Percentiles rank a stretch among this genome's conserved stretches.
These are phyloP conservation scores for Myrmecophaga tridactyla DNA, from an alignment of 2,113 vertebrate genomes.

Conservation along the genomic window DNA sequence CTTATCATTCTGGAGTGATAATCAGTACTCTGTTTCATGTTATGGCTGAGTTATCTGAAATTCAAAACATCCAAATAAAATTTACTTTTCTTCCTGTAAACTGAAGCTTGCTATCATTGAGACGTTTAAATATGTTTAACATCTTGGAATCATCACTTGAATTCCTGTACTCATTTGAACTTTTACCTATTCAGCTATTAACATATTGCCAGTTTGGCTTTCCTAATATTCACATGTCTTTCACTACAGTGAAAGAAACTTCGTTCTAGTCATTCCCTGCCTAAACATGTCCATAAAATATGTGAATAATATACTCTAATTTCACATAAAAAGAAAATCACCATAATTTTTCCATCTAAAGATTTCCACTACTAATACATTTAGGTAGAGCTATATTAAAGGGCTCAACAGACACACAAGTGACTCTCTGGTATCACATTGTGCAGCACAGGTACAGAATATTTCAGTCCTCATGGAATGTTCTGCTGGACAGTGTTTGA, in stretches of 20 bases:
- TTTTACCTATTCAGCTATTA: neutral
- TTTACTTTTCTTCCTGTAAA: neutral
- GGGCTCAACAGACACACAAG: neutral
- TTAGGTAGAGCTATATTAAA: neutral
- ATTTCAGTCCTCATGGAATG: neutral
- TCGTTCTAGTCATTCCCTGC: neutral
- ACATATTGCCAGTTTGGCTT: neutral
- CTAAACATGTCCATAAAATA: neutral
- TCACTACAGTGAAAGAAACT: neutral
- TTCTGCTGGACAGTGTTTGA: neutral
- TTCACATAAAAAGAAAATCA: neutral
- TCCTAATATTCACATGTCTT: neutral
- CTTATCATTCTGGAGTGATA: neutral
- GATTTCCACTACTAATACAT: neutral
- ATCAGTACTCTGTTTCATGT: neutral
- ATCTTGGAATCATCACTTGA: neutral
- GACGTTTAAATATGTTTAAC: neutral
- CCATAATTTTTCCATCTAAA: neutral
- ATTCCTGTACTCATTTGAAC: neutral
- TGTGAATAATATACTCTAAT: neutral
- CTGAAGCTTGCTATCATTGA: neutral
- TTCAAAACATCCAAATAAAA: neutral
- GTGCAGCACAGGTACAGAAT: neutral
- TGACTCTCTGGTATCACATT: neutral
- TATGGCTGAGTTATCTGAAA: neutral